Percentiles rank a stretch among this genome's conserved stretches.
phyloP scores from a whole-genome alignment of 2,113 vertebrate genomes.

The Chaenocephalus aceratus region DNA sequence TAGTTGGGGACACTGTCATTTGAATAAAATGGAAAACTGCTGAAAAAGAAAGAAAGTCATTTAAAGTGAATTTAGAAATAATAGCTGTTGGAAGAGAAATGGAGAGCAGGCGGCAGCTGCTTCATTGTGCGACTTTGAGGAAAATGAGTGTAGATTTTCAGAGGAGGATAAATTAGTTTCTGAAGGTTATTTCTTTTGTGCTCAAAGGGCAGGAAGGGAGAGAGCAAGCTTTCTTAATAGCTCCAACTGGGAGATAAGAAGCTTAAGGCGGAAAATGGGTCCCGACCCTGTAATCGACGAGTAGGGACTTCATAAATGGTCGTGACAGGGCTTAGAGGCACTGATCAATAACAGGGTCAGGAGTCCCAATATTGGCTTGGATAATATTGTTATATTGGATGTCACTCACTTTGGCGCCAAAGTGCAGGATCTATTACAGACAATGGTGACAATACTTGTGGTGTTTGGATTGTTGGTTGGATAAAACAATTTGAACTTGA shows the following conservation, averaged over 20 bases:
- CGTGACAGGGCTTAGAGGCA: background rate
- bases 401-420: background rate
- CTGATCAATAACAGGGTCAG: constrained; percentile 29
- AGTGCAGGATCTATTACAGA: background rate
- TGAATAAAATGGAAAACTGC: constrained; percentile 48
- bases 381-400: background rate
- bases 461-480: background rate
- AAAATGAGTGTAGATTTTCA: constrained; percentile 60
- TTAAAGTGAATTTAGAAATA: constrained; percentile 66
- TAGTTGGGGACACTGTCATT: constrained; percentile 48
- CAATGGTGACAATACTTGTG: background rate
- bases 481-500: background rate
- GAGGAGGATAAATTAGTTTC: constrained; percentile 65
- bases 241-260: constrained; percentile 15
- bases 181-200: constrained; percentile 71
- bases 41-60: constrained; percentile 59
- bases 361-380: background rate
- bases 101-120: constrained; percentile 45
- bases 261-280: constrained; percentile 15
- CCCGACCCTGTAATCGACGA: constrained; percentile 30
- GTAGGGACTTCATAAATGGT: constrained; percentile 6
- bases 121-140: constrained; percentile 52
- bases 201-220: constrained; percentile 42
- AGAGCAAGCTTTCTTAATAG: constrained; percentile 33
- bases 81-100: constrained; percentile 54